phyloP scores from a whole-genome alignment of 2,113 vertebrate species.

The Electrona antarctica region DNA sequence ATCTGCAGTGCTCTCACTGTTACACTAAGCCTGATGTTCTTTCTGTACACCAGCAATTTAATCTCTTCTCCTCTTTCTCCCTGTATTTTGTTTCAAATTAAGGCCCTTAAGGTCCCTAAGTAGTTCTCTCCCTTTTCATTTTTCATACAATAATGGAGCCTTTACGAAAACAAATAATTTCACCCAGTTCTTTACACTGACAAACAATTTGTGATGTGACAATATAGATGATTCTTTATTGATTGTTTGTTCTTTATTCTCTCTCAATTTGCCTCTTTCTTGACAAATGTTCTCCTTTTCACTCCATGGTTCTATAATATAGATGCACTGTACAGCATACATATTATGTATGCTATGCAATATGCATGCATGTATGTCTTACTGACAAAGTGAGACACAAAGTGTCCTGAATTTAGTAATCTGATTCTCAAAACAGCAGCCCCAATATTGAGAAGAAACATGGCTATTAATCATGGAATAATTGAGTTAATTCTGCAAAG shows the following conservation, averaged over 20 bases:
- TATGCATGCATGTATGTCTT: too few relatives aligned
- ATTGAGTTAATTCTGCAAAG: constrained; percentile 23
- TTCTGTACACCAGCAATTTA: constrained; percentile 5
- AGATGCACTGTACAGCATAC: too few relatives aligned
- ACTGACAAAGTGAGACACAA: not conserved
- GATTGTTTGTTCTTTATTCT: not conserved
- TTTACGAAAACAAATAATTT: too few relatives aligned
- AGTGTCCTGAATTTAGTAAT: constrained; percentile 43
- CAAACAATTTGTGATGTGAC: too few relatives aligned
- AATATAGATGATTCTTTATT: not conserved
- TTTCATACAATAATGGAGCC: too few relatives aligned
- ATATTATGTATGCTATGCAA: too few relatives aligned
- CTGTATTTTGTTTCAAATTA: too few relatives aligned
- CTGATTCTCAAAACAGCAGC: constrained; percentile 27
- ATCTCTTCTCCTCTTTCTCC: not conserved
- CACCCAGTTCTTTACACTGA: too few relatives aligned
- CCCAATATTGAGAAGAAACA: constrained; percentile 27
- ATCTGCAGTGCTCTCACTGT: too few relatives aligned
- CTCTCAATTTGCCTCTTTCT: constrained; percentile 11
- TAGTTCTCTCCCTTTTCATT: constrained; percentile 22
- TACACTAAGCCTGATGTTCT: not conserved
- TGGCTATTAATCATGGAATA: constrained; percentile 35
- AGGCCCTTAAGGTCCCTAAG: constrained; percentile 17
- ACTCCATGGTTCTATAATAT: constrained; percentile 6
- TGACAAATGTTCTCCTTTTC: constrained; percentile 31